These are phyloP conservation scores for Umimayanthus chanpuru DNA, from an alignment of 92 coral and sea anemone species.

Conservation along the genomic window DNA sequence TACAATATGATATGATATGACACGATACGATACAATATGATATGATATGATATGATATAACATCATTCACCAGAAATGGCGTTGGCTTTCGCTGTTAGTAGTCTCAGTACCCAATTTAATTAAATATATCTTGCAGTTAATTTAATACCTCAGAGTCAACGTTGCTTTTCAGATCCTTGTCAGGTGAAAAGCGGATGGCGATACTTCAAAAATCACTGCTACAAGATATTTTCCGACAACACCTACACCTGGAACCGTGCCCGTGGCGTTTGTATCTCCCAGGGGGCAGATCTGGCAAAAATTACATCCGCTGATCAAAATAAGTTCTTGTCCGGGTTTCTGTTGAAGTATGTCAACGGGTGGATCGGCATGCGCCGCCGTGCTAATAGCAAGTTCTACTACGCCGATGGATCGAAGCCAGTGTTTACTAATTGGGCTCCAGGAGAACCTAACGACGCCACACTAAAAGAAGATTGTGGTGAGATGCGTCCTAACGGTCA, in stretches of 20 bases:
- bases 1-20: no score
- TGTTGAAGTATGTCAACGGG: background rate
- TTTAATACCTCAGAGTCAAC: no score
- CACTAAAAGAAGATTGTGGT: background rate
- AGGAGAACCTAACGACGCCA: background rate
- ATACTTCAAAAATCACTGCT: slow-evolving; percentile 5
- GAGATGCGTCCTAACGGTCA: background rate
- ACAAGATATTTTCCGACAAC: background rate
- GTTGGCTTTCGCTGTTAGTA: no score
- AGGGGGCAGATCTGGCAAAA: slow-evolving; percentile 2
- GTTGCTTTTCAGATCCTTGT: slow-evolving; percentile 10
- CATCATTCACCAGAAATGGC: no score
- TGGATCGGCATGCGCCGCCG: slow-evolving; percentile 13
- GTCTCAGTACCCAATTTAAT: no score
- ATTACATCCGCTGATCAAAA: background rate
- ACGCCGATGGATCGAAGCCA: background rate
- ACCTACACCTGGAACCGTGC: background rate
- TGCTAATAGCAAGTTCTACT: background rate
- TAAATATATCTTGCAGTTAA: no score
- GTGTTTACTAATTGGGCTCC: background rate
- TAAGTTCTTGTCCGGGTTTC: background rate
- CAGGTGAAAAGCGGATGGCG: background rate
- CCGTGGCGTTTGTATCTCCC: background rate
- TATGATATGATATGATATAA: no score
- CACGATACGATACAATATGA: no score